Conservation (phyloP, 2,888 invertebrate species). For the Lumbricus terrestris region DNA sequence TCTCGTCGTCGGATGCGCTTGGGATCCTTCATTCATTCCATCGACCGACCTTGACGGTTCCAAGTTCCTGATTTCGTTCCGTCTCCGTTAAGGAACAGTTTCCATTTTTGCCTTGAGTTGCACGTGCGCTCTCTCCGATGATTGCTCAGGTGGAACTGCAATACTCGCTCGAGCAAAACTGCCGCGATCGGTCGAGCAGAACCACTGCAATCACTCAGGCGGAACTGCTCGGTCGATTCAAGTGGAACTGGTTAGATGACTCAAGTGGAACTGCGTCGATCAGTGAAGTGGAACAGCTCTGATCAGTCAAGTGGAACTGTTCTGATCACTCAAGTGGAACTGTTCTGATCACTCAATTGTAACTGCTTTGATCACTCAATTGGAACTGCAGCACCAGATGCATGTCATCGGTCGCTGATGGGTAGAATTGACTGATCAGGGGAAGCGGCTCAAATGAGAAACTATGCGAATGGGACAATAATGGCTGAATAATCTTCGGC, state of each 20-base stretch:
- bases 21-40: background rate
- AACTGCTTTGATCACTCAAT: background rate
- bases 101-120: background rate
- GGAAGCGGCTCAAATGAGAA: background rate
- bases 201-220: background rate
- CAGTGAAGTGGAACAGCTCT: no score
- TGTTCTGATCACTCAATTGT: no score
- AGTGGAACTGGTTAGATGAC: background rate
- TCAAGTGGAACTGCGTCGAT: no score
- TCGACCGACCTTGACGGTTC: background rate
- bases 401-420: background rate
- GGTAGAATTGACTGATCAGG: background rate
- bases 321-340: no score
- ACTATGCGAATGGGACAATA: background rate
- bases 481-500: background rate
- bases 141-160: slow-evolving; percentile 3
- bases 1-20: background rate
- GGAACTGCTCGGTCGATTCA: background rate
- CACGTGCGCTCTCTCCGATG: background rate
- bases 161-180: background rate
- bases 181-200: background rate
- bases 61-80: background rate
- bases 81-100: background rate
- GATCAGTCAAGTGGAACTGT: no score
- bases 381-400: background rate